Evolutionary conservation across 2,888 invertebrate genomes (phyloP), one percentile per base, ranked within the genome.

Genomic region (Enchytraeus crypticus): DNA sequence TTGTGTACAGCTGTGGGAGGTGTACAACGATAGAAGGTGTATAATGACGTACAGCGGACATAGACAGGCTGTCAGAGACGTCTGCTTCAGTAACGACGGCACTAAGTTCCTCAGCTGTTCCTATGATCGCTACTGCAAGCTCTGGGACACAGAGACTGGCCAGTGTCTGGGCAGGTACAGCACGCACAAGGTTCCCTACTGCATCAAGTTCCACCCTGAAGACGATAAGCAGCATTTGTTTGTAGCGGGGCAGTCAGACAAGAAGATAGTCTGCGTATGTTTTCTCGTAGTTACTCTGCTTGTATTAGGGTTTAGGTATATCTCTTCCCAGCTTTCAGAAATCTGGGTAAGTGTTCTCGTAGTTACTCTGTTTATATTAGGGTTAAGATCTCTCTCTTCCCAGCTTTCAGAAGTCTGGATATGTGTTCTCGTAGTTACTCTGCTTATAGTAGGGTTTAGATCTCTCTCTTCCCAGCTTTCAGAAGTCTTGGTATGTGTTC

Each of bases 71-170:
- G 96, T 99, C 11, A 82, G 95, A 59, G 98, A 98, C 75, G 85
- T 95, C 67, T 89, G 89, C 75, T 99, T 98, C 81, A 95, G 96
- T 78, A 96, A 95, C 76, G 84, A 84, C 46, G 98, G 98, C 1
- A 87, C 87, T 46, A 87, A 90, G 73, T 98, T 99, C 79, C 81
- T 98, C 2, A 95, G 95, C 0, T 95, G 96, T 47, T 88, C 86
- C 0, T 97, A 95, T 80, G 95, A 95, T 82, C 86, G 95, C 58
- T 96, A 90, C 66, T 91, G 97, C 61, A 98, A 98, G 81, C 82
- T 99, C 49, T 99, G 98, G 98, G 97, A 99, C 79, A 97, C 97
- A 0, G 98, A 99, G 82, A 91, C 90, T n/a, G n/a, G 49, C n/a
- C n/a, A 49, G 71, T 82, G 82, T 65, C 79, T 81, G 34, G 71